phyloP scores from a whole-genome alignment of 2,888 invertebrate genomes.

The Autographa pulchrina region DNA sequence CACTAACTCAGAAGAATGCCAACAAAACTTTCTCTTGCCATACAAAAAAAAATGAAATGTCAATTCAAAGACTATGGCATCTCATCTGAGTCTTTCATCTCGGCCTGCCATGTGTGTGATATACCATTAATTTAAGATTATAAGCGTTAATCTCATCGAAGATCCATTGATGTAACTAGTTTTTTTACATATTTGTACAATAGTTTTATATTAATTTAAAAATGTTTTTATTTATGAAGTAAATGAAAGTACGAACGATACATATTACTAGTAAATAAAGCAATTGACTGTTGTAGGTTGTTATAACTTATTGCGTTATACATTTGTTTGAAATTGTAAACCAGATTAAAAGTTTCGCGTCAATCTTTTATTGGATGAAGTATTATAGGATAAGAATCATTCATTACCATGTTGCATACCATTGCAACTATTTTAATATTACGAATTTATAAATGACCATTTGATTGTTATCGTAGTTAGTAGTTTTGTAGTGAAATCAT shows the following conservation, averaged over 20 bases:
- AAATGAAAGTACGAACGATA: constrained; percentile 66
- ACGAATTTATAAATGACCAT: constrained; percentile 85
- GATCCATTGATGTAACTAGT: constrained; percentile 77
- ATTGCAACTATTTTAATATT: constrained; percentile 80
- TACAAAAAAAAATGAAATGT: constrained; percentile 50
- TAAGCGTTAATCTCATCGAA: constrained; percentile 66
- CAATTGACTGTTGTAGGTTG: constrained; percentile 73
- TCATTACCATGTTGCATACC: constrained; percentile 76
- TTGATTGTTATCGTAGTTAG: constrained; percentile 82
- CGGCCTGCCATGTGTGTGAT: constrained; percentile 68
- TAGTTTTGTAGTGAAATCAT: constrained; percentile 73
- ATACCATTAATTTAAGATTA: constrained; percentile 48
- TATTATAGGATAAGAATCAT: constrained; percentile 80
- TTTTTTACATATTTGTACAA: constrained; percentile 79
- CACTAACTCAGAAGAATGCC: constrained; percentile 29
- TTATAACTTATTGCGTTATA: constrained; percentile 63
- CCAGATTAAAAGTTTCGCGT: constrained; percentile 65
- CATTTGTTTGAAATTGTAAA: constrained; percentile 62
- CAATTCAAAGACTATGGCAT: constrained; percentile 48
- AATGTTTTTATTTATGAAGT: constrained; percentile 71
- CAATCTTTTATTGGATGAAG: constrained; percentile 71
- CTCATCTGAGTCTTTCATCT: constrained; percentile 40
- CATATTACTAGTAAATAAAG: constrained; percentile 59
- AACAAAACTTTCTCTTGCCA: constrained; percentile 31
- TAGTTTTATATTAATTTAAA: constrained; percentile 73